Percentiles rank a stretch among this genome's conserved stretches.
phyloP scores from a whole-genome alignment of 2,888 invertebrate species.

The Prostheceraeus crozeri region DNA sequence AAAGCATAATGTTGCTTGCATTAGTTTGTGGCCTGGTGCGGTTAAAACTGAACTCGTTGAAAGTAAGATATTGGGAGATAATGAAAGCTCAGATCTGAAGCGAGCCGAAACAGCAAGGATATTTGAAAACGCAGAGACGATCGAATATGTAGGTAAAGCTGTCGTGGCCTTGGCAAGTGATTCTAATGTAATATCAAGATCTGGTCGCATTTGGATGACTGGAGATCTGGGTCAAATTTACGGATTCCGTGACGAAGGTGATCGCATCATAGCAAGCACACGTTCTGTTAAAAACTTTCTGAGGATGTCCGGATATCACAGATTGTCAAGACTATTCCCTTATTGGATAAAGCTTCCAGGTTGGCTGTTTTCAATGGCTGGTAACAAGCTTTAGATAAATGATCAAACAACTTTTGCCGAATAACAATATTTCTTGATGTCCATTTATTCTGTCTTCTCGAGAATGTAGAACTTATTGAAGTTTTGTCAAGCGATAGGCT shows the following conservation, averaged over 20 bases:
- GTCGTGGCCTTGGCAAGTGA: slow-evolving; percentile 48
- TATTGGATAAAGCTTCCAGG: too few species aligned
- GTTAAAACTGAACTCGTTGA: slow-evolving; percentile 54
- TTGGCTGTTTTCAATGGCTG: too few species aligned
- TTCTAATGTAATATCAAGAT: slow-evolving; percentile 46
- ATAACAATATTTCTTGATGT: too few species aligned
- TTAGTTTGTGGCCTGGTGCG: slow-evolving; percentile 58
- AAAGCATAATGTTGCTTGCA: slow-evolving; percentile 50
- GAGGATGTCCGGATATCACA: too few species aligned
- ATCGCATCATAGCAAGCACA: slow-evolving; percentile 42
- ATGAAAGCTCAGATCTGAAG: slow-evolving; percentile 39
- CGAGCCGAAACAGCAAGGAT: neutral
- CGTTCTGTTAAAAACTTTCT: too few species aligned
- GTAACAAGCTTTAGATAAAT: too few species aligned
- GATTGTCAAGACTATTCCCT: too few species aligned
- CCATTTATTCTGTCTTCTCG: too few species aligned
- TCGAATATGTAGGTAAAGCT: slow-evolving; percentile 43
- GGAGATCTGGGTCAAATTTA: slow-evolving; percentile 55
- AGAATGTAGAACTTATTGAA: too few species aligned
- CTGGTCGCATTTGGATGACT: slow-evolving; percentile 51
- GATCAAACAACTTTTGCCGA: too few species aligned
- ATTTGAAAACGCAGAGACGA: neutral
- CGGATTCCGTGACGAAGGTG: slow-evolving; percentile 54
- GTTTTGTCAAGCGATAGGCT: too few species aligned
- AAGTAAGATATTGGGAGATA: neutral